Conservation (phyloP, 2,113 vertebrate species). For the Oreotragus oreotragus region DNA sequence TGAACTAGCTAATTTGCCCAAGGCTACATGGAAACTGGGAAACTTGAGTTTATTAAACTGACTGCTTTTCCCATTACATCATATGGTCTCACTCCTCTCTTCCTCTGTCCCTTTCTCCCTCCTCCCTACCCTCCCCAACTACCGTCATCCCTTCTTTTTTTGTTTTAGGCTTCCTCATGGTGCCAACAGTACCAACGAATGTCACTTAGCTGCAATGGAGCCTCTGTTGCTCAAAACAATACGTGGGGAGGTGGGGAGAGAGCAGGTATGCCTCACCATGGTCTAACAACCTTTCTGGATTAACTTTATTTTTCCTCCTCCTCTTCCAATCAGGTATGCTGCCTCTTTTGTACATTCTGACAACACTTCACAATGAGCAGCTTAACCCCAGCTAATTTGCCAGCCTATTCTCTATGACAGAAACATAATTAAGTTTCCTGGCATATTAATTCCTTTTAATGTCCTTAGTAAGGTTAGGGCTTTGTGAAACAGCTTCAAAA, state of each 20-base stretch:
- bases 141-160: not conserved
- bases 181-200: not conserved
- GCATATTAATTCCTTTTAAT: not conserved
- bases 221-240: not conserved
- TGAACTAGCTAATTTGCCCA: not conserved
- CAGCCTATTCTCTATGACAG: not conserved
- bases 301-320: not conserved
- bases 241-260: fast-evolving
- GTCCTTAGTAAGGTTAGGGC: not conserved
- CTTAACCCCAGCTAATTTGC: not conserved
- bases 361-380: not conserved
- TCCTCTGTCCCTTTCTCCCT: not conserved
- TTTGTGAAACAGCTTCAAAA: conserved; percentile 30
- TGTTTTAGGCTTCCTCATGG: not conserved
- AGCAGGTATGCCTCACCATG: not conserved
- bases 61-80: not conserved
- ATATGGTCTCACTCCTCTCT: not conserved
- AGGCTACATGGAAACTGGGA: not conserved
- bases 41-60: not conserved
- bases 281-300: not conserved
- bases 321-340: not conserved
- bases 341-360: not conserved
- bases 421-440: conserved; percentile 14
- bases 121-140: not conserved
- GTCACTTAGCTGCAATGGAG: not conserved